A percentile compares a stretch with the other conserved stretches of the same genome.
phyloP scores from a whole-genome alignment of 64 coral and sea anemone genomes.

The Dendrophyllia cribrosa region DNA sequence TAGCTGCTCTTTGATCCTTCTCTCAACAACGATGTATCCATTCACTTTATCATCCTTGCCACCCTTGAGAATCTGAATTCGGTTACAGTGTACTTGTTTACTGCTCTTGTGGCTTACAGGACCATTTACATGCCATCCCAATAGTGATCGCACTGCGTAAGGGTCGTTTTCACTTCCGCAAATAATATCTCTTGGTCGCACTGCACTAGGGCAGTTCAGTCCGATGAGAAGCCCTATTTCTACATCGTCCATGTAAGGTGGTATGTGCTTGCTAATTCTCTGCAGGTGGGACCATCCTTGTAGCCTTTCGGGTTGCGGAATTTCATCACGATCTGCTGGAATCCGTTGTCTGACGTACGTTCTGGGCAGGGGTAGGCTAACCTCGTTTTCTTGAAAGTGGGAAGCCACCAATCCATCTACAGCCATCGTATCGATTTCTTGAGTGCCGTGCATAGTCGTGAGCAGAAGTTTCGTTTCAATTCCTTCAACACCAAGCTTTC shows the following conservation, averaged over 20 bases:
- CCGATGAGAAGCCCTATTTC: slow-evolving; percentile 42
- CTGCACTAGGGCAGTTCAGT: slow-evolving; percentile 50
- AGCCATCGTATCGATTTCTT: slow-evolving; percentile 52
- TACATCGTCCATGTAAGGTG: slow-evolving; percentile 45
- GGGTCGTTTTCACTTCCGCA: not conserved
- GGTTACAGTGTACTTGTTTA: slow-evolving; percentile 41
- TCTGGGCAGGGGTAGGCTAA: slow-evolving; percentile 19
- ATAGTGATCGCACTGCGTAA: slow-evolving; percentile 13
- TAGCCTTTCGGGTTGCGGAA: not conserved
- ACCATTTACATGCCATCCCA: slow-evolving; percentile 47
- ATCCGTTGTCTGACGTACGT: slow-evolving; percentile 28
- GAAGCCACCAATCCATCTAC: slow-evolving; percentile 47
- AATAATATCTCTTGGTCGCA: slow-evolving; percentile 27
- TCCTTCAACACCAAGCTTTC: slow-evolving; percentile 58
- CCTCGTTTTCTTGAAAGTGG: slow-evolving; percentile 6
- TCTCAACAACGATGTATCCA: slow-evolving; percentile 17
- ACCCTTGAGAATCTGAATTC: slow-evolving; percentile 21
- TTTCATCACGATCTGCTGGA: slow-evolving; percentile 50
- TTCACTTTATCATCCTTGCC: slow-evolving; percentile 21
- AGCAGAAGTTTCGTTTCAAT: slow-evolving; percentile 58
- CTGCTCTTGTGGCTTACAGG: slow-evolving; percentile 8
- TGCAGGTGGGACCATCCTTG: slow-evolving; percentile 2
- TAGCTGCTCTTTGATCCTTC: slow-evolving; percentile 21
- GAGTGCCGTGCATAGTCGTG: slow-evolving; percentile 70
- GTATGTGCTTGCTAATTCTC: slow-evolving; percentile 8